phyloP scores from a whole-genome alignment of 2,113 vertebrate species.

The Anser brachyrhynchus region DNA sequence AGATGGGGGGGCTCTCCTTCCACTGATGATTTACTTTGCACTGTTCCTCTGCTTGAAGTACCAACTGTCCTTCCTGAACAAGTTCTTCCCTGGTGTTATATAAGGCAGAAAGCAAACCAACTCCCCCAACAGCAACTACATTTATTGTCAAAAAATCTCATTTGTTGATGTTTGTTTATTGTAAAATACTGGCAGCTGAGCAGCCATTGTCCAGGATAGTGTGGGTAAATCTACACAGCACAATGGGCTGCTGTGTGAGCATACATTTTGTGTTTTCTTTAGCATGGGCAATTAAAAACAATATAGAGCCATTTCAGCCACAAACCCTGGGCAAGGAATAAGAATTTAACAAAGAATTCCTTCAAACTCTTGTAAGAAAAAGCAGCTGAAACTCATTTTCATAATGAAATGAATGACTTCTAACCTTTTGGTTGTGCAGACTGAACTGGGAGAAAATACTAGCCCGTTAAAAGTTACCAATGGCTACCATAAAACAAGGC shows the following conservation, averaged over 20 bases:
- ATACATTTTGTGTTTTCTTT: not conserved
- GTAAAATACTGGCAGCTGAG: conserved; percentile 32
- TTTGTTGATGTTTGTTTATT: not conserved
- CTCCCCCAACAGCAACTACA: not conserved
- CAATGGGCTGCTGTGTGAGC: not conserved
- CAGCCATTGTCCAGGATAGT: conserved; percentile 6
- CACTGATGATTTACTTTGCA: not conserved
- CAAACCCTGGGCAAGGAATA: not conserved
- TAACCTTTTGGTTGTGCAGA: not conserved
- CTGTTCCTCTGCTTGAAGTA: not conserved
- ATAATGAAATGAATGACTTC: not conserved
- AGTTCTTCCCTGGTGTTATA: not conserved
- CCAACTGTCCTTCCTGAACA: not conserved
- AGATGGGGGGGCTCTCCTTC: not conserved
- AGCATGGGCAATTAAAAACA: not conserved
- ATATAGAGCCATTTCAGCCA: not conserved
- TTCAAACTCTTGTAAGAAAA: not conserved
- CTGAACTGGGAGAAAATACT: not conserved
- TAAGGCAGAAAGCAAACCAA: not conserved
- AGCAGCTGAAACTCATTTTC: not conserved
- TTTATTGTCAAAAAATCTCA: conserved; percentile 4
- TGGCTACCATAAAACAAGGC: not conserved
- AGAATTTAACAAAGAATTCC: not conserved
- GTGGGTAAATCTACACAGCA: not conserved
- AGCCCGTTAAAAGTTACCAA: not conserved